Conservation (phyloP, 2,113 vertebrate species). For the Argyrosomus japonicus region DNA sequence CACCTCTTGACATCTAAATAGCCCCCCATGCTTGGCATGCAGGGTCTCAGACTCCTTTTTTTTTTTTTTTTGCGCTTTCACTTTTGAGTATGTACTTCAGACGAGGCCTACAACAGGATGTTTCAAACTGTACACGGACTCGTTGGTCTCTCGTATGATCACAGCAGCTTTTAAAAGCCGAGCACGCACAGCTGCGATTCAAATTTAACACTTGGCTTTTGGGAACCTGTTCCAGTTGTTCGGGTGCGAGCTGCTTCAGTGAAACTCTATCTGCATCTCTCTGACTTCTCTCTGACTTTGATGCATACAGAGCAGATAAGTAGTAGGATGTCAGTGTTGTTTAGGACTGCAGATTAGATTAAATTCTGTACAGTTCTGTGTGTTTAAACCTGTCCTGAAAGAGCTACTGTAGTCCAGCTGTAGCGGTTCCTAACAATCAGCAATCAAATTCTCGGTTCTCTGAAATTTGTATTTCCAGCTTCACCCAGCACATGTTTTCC, state of each 20-base stretch:
- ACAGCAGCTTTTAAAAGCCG: constrained; percentile 24
- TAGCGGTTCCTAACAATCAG: not conserved
- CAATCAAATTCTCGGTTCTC: not conserved
- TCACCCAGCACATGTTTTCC: not conserved
- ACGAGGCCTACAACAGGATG: not conserved
- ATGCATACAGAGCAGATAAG: constrained; percentile 18
- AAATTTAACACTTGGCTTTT: constrained; percentile 47
- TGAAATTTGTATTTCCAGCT: not conserved
- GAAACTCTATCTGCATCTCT: constrained; percentile 55
- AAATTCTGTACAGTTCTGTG: not conserved
- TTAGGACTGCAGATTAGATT: constrained; percentile 22
- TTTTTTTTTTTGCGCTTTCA: constrained; percentile 49
- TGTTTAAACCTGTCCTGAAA: constrained; percentile 13
- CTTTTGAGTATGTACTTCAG: constrained; percentile 53
- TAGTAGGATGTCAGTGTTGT: not conserved
- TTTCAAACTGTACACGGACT: constrained; percentile 1
- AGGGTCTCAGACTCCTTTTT: constrained; percentile 31
- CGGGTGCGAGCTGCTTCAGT: constrained; percentile 14
- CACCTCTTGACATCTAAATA: constrained; percentile 81
- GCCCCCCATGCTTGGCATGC: constrained; percentile 65
- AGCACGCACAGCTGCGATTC: constrained; percentile 61
- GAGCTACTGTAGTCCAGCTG: not conserved
- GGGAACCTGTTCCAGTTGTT: constrained; percentile 47
- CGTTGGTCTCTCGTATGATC: constrained; percentile 17
- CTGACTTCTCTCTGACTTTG: constrained; percentile 20